Evolutionary conservation across 2,888 invertebrate genomes (phyloP), one percentile per base, ranked within the genome.

Genomic region (Heliconius ethilla): DNA sequence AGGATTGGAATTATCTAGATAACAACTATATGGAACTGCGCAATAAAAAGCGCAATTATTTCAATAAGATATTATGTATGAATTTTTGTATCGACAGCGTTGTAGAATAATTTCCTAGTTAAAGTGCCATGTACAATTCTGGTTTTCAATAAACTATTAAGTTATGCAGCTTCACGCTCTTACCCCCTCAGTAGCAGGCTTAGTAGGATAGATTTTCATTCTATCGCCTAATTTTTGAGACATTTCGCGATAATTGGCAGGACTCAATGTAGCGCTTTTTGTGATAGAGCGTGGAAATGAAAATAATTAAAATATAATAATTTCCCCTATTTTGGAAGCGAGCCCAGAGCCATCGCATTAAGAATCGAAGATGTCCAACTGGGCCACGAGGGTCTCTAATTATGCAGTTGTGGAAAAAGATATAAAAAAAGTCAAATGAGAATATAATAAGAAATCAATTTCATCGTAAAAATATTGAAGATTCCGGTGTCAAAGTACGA

Each of bases 31-130:
- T 15, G n/a, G 13, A 67, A 67, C 11, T 40, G 67, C 11, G 33
- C 33, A n/a, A 11, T 37, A n/a, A 40, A 67, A 67, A 22, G 37
- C 37, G n/a, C n/a, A 1, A 37, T 67, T 37, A 67, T 37, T 37
- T 40, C 37, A 37, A 67, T 67, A 40, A 67, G n/a, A 67, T 40
- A 40, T 67, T 40, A 40, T 67, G 37, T 67, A 67, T 40, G 33
- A 9, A 6, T 33, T 67, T 40, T 67, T 40, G 25, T 67, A 40
- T 40, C n/a, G 37, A 67, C 25, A 22, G 29, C 63, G 2, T 65
- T 27, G 22, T 65, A 65, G 22, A 33, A 29, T 29, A 29, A 18
- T 59, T 22, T 59, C 9, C 7, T 22, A 59, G 62, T 62, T 62
- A 25, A 62, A 62, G 25, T 62, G 25, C 62, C n/a, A 11, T 63